Conservation (phyloP, 2,797 vertebrate species). For the Enteromius anoplus region DNA sequence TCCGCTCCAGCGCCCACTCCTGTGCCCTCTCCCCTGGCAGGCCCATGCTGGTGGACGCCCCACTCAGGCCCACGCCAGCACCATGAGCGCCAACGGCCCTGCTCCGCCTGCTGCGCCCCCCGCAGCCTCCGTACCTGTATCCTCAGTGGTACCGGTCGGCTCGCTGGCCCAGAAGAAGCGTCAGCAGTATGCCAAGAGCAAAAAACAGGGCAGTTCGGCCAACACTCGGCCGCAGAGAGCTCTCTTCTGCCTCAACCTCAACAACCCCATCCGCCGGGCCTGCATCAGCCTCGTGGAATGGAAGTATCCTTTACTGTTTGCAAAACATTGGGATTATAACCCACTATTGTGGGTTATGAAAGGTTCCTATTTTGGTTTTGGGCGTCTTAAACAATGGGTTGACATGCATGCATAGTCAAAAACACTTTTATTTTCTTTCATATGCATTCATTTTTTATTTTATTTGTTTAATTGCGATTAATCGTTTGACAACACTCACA, state of each 20-base stretch:
- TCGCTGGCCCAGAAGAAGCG: constrained; percentile 98
- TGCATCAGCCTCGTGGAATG: constrained; percentile 99
- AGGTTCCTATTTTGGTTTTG: too few species aligned
- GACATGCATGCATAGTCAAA: too few species aligned
- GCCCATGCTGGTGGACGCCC: constrained; percentile 91
- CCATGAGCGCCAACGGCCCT: constrained; percentile 91
- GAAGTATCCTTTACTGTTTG: constrained; percentile 92
- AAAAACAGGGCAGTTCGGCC: constrained; percentile 95
- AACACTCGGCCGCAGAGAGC: constrained; percentile 94
- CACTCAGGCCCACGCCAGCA: constrained; percentile 91
- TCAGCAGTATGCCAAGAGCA: constrained; percentile 99
- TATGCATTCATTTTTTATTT: too few species aligned
- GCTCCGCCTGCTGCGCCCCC: constrained; percentile 81
- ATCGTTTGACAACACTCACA: too few species aligned
- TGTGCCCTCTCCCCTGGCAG: constrained; percentile 89
- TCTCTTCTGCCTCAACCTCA: constrained; percentile 98
- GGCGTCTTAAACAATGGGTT: too few species aligned
- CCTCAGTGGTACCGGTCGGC: constrained; percentile 84
- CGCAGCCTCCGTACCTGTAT: constrained; percentile 65
- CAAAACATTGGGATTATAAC: neutral
- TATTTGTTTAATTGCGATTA: too few species aligned
- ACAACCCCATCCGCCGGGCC: constrained; percentile 98
- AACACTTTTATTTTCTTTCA: too few species aligned
- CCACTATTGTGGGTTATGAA: too few species aligned
- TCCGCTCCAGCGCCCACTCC: constrained; percentile 73